Evolutionary conservation across 2,888 invertebrate species (phyloP), one percentile per base, ranked within the genome.

Genomic region (Mimas tiliae): DNA sequence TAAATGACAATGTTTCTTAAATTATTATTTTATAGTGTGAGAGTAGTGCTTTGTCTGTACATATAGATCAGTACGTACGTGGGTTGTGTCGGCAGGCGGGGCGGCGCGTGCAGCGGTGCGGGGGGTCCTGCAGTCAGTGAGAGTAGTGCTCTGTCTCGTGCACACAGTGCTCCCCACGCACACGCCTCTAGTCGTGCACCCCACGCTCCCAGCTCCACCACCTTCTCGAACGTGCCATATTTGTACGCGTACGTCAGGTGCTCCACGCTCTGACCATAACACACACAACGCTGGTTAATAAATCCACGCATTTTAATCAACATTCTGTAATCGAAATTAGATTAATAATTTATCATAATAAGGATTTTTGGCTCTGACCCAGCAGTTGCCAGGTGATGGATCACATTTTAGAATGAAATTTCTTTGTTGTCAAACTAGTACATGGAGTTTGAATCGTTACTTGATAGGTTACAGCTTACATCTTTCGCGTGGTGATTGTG

Each of bases 171-270:
- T 94, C 95, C 96, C 89, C 98, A 97, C 67, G 97, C 92, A 72
- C 98, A 98, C 76, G 96, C 96, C 75, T 96, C 96, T 69, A 99
- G 91, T 63, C 97, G 95, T 76, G 96, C 96, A 76, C 97, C 95
- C 86, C 98, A 97, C 81, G 96, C 96, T 79, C 97, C 96, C 84
- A 99, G 97, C 87, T 99, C 98, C 74, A 97, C 96, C 73, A 99
- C 95, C 94, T 98, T 98, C 74, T 96, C 96, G 92, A 98, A 98
- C 55, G 98, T 98, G 12, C 99, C 98, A 89, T 96, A 98, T 84
- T 98, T 98, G 93, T 98, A 99, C 9, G 98, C 97, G 80, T 97
- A 96, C 34, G 98, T 97, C 65, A 99, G 94, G 85, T 98, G 97
- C 86, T 99, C 99, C 62, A 97, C 95, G 79, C 98, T 97, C 97